Conservation (phyloP, 2,888 invertebrate genomes). For the Pegoplata infirma region DNA sequence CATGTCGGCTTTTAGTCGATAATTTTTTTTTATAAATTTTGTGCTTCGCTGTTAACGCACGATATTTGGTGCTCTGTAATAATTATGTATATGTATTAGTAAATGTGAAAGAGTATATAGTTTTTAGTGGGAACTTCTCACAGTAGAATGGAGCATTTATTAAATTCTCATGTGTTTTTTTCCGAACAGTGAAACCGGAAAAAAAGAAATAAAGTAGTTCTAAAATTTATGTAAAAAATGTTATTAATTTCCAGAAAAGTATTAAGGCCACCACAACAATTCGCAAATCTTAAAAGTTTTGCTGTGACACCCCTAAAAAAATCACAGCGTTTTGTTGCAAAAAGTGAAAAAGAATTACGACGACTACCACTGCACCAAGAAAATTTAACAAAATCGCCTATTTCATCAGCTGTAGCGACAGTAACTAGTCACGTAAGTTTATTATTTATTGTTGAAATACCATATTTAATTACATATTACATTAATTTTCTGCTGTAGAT, state of each 20-base stretch:
- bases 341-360: constrained; percentile 39
- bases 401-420: constrained; percentile 37
- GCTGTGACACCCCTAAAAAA: constrained; percentile 28
- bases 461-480: background rate
- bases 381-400: constrained; percentile 1
- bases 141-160: constrained; percentile 9
- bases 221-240: constrained; percentile 65
- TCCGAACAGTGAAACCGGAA: constrained; percentile 20
- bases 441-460: background rate
- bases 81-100: background rate
- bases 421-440: constrained; percentile 70
- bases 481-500: constrained; percentile 60
- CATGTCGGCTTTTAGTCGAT: constrained; percentile 16
- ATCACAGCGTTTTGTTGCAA: constrained; percentile 14
- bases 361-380: constrained; percentile 1
- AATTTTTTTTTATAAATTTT: constrained; percentile 2
- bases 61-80: background rate
- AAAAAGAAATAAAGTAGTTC: constrained; percentile 15
- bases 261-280: constrained; percentile 64
- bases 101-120: constrained; percentile 2
- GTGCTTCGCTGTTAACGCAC: constrained; percentile 3
- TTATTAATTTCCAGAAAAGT: constrained; percentile 70
- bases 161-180: constrained; percentile 37
- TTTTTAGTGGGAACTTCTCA: background rate
- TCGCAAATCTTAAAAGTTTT: constrained; percentile 58